These are phyloP conservation scores for Petrophora chlorosata DNA, from an alignment of 2,888 invertebrate genomes.

Conservation along the genomic window DNA sequence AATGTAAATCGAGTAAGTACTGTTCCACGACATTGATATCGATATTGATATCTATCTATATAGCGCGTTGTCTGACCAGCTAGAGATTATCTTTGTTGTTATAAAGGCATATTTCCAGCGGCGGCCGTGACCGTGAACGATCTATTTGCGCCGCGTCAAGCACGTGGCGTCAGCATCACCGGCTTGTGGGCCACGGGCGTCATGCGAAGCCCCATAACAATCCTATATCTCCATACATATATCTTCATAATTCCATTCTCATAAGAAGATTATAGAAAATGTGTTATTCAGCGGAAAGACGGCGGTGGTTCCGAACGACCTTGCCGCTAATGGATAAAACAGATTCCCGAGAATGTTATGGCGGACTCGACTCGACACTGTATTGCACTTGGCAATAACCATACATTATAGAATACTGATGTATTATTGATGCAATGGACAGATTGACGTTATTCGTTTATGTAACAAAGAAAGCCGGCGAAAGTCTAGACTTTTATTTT, in stretches of 20 bases:
- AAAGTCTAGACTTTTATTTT: conserved; percentile 34
- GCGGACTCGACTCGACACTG: neutral
- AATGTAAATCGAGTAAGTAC: too few species aligned
- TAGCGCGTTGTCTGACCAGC: neutral
- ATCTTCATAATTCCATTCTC: conserved; percentile 51
- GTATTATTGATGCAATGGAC: neutral
- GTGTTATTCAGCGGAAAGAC: conserved; percentile 39
- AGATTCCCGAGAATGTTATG: conserved; percentile 4
- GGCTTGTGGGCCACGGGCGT: too few species aligned
- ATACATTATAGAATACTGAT: conserved; percentile 1
- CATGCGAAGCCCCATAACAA: conserved; percentile 68
- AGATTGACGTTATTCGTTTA: conserved; percentile 7
- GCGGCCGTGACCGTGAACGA: conserved; percentile 73
- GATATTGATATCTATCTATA: neutral
- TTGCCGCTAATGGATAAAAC: conserved; percentile 28
- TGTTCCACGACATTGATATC: too few species aligned
- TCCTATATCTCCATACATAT: conserved; percentile 24
- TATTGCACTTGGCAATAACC: conserved; percentile 2
- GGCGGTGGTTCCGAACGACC: conserved; percentile 11
- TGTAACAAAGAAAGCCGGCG: conserved; percentile 18
- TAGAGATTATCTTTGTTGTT: conserved; percentile 11
- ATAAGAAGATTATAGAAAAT: conserved; percentile 55
- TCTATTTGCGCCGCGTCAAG: conserved; percentile 46
- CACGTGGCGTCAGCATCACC: conserved; percentile 50
- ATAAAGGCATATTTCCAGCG: conserved; percentile 27